Conservation (phyloP, 2,888 invertebrate genomes). For the Plemyria rubiginata region DNA sequence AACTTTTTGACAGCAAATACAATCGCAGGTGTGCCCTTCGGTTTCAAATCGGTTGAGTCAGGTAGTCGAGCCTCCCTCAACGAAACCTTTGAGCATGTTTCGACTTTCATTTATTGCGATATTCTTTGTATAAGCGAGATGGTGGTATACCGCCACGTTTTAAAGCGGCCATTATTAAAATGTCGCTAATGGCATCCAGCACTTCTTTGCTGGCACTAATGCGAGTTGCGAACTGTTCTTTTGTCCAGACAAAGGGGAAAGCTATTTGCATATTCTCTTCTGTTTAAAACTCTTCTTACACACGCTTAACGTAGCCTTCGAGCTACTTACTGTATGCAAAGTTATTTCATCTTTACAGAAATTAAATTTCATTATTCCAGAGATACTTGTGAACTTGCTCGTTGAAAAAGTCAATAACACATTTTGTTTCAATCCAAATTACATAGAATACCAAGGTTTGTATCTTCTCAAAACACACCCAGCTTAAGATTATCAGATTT, state of each 20-base stretch:
- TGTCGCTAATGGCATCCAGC: conserved; percentile 56
- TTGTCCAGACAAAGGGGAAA: conserved; percentile 58
- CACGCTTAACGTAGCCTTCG: conserved; percentile 38
- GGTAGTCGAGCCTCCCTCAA: conserved; percentile 47
- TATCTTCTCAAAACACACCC: no score
- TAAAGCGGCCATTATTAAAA: conserved; percentile 57
- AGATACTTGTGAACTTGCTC: background rate
- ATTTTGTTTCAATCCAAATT: background rate
- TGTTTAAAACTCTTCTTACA: conserved; percentile 52
- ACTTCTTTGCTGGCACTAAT: conserved; percentile 60
- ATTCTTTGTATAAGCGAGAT: conserved; percentile 32
- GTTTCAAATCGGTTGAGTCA: conserved; percentile 54
- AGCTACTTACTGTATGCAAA: conserved; percentile 28
- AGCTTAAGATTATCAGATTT: no score
- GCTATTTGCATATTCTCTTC: conserved; percentile 62
- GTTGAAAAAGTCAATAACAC: no score
- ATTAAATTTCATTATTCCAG: conserved; percentile 1
- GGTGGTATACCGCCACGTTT: conserved; percentile 37
- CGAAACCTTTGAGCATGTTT: conserved; percentile 44
- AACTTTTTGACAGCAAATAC: conserved; percentile 61
- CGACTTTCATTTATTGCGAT: conserved; percentile 47
- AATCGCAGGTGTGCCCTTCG: conserved; percentile 65
- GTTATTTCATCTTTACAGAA: conserved; percentile 9
- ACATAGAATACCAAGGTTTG: background rate
- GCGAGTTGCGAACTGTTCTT: conserved; percentile 64